phyloP scores from a whole-genome alignment of 2,888 invertebrate genomes.

The Endomychus coccineus region DNA sequence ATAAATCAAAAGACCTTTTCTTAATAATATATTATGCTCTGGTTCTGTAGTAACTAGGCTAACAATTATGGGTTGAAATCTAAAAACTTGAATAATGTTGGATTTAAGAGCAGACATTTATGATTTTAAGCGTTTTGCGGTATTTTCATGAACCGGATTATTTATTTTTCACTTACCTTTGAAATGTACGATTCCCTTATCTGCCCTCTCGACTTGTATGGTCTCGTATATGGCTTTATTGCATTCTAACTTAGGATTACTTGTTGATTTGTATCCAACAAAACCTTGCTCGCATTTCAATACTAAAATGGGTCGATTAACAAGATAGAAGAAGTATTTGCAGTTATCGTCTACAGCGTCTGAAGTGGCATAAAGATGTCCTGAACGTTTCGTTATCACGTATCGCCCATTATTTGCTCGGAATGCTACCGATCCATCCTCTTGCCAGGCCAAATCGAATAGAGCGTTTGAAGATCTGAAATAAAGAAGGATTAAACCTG shows the following conservation, averaged over 20 bases:
- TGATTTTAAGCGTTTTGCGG: too few relatives aligned
- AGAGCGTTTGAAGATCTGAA: constrained; percentile 81
- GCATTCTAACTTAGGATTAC: constrained; percentile 81
- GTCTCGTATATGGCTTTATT: constrained; percentile 93
- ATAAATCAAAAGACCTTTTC: too few relatives aligned
- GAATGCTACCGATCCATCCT: constrained; percentile 85
- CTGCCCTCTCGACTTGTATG: constrained; percentile 82
- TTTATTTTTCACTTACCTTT: constrained; percentile 68
- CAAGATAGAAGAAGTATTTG: constrained; percentile 90
- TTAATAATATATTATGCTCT: too few relatives aligned
- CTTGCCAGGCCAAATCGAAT: constrained; percentile 89
- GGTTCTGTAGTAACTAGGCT: too few relatives aligned
- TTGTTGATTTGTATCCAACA: constrained; percentile 78
- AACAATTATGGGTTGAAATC: too few relatives aligned
- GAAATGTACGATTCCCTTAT: constrained; percentile 83
- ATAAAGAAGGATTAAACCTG: too few relatives aligned
- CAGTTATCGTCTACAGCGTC: constrained; percentile 79
- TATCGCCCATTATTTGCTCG: constrained; percentile 92
- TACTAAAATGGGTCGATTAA: constrained; percentile 89
- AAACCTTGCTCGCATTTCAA: constrained; percentile 94
- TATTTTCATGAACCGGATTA: too few relatives aligned
- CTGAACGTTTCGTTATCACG: constrained; percentile 88
- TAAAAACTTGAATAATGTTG: not conserved
- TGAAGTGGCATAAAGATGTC: constrained; percentile 84
- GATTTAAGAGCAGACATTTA: too few relatives aligned